Percentiles rank a stretch among this genome's conserved stretches.
phyloP scores from a whole-genome alignment of 2,797 vertebrate genomes.

The Clarias fuscus region DNA sequence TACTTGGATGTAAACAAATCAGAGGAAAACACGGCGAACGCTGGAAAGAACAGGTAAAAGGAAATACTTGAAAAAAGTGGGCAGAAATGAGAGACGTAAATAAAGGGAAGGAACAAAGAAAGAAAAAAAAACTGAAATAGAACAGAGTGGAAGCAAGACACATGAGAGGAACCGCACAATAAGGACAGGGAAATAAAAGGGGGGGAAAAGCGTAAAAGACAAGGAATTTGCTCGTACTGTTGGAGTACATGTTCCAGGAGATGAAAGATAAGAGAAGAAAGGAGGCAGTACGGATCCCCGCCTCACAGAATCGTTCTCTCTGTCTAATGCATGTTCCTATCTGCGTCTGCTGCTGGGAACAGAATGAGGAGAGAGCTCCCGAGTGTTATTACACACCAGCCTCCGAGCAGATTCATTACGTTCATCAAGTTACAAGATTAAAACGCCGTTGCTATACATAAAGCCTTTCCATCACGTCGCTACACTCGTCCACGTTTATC shows the following conservation, averaged over 20 bases:
- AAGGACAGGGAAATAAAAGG: slow-evolving; percentile 60
- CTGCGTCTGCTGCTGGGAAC: slow-evolving; percentile 5
- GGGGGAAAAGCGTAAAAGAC: slow-evolving; percentile 43
- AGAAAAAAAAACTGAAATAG: background rate
- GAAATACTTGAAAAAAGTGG: slow-evolving; percentile 3
- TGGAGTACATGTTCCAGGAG: background rate
- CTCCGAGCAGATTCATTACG: slow-evolving; percentile 6
- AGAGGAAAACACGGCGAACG: background rate
- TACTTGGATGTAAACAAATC: slow-evolving; percentile 38
- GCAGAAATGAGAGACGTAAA: background rate
- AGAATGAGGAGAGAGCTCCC: slow-evolving; percentile 3
- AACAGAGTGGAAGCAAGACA: slow-evolving; percentile 31
- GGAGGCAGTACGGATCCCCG: background rate
- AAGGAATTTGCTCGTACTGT: background rate
- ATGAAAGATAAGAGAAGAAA: background rate
- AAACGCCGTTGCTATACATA: background rate
- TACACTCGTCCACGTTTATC: background rate
- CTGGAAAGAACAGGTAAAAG: background rate
- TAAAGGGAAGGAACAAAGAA: background rate
- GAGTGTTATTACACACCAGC: slow-evolving; percentile 20
- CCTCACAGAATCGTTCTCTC: background rate
- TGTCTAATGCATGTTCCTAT: slow-evolving; percentile 27
- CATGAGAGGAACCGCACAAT: slow-evolving; percentile 58
- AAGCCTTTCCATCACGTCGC: slow-evolving; percentile 18
- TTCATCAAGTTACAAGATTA: slow-evolving; percentile 10